Base-by-base conservation (phyloP, 2,113 vertebrate genomes). In the Lonchura striata region DNA sequence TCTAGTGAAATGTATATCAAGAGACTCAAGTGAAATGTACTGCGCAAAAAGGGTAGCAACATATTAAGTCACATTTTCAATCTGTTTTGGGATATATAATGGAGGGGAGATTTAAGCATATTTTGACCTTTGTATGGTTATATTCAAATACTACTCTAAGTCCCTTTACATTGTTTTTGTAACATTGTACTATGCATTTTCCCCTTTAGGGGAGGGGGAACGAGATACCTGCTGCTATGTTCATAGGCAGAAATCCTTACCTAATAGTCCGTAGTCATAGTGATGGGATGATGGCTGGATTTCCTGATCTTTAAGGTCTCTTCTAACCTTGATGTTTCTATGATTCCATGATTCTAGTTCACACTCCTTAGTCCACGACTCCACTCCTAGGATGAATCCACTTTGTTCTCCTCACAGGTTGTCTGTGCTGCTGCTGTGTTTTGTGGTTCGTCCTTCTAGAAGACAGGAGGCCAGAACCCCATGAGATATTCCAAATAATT, bases 221-320 rank as follows among this genome's bases (percentile, higher is more conserved):
- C 0, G 0, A 70, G 18, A 69, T 91, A 20, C 15, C 31, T 66
- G 19, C 39, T 77, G 6, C 50, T 65, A 1, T 24, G 10, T 53
- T 79, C 49, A 16, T 24, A 24, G 25, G 22, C 21, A 77, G 28
- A 77, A 74, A 15, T 64, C 50, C 47, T 53, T 53, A 31, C 18
- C 46, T 60, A 13, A 21, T 15, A n/a, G 20, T 60, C 46, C n/a
- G 46, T 41, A 60, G n/a, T 60, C 30, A 16, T 17, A 41, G 20
- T 47, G n/a, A 46, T 89, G 53, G 28, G 30, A 31, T 47, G 13
- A n/a, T 30, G 8, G 28, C 22, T 82, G 30, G 46, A 30, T 11
- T 53, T 47, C 6, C 9, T n/a, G 14, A 25, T 53, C 61, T n/a
- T n/a, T 30, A 46, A 89, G n/a, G 24, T 82, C 20, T 75, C 46